phyloP scores from a whole-genome alignment of 37 sponge, comb jelly and placozoan genomes.

The Beroe forskalii region DNA sequence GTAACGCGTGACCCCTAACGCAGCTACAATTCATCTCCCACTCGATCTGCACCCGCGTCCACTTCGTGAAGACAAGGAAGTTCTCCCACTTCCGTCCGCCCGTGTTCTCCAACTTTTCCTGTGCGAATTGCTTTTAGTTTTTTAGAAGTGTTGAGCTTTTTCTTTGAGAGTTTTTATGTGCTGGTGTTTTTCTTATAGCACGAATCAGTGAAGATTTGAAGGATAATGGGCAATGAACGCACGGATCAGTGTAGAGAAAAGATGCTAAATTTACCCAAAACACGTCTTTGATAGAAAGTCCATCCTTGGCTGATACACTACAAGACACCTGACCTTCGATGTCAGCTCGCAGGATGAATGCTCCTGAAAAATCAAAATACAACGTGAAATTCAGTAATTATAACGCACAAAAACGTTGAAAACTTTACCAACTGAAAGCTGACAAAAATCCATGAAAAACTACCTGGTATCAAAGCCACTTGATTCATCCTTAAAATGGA shows the following conservation, averaged over 20 bases:
- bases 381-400: too few species aligned
- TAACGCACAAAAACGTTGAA: not conserved
- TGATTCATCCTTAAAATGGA: too few species aligned
- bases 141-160: too few species aligned
- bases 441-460: too few species aligned
- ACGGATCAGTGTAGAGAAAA: too few species aligned
- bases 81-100: conserved; percentile 63
- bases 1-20: conserved; percentile 38
- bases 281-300: conserved; percentile 31
- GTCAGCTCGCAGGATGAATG: conserved; percentile 34
- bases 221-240: too few species aligned
- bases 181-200: too few species aligned
- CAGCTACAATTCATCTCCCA: conserved; percentile 58
- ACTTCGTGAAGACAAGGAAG: conserved; percentile 45
- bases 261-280: conserved; percentile 41
- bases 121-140: not conserved
- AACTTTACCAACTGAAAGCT: too few species aligned
- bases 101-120: conserved; percentile 55
- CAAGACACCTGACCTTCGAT: conserved; percentile 60
- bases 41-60: conserved; percentile 46
- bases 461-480: too few species aligned
- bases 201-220: too few species aligned
- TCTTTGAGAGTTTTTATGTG: too few species aligned
- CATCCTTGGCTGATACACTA: conserved; percentile 52
- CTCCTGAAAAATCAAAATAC: conserved; percentile 26